Percentiles rank a stretch among this genome's conserved stretches.
These are phyloP conservation scores for Antidorcas marsupialis DNA, from an alignment of 2,113 vertebrate genomes.

Conservation along the genomic window DNA sequence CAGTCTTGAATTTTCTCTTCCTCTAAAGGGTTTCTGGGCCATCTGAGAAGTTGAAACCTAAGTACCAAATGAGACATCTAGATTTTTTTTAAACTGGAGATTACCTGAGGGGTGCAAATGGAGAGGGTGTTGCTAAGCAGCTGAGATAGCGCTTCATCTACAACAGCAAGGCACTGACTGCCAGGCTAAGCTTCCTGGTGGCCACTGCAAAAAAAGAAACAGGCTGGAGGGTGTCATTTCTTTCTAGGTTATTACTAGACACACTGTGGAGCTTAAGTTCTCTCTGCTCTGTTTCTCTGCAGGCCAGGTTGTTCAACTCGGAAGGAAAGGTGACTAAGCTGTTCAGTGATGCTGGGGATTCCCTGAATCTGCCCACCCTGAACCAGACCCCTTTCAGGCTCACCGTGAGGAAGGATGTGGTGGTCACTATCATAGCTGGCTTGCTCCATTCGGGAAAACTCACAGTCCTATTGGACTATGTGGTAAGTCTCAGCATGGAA, in stretches of 20 bases:
- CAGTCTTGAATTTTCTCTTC: not conserved
- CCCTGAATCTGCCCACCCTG: not conserved
- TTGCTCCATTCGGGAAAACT: not conserved
- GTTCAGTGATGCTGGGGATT: not conserved
- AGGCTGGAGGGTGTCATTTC: not conserved
- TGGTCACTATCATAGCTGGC: not conserved
- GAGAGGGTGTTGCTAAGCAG: not conserved
- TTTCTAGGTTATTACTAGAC: not conserved
- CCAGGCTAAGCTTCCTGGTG: not conserved
- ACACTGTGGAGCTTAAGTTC: not conserved
- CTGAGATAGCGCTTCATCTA: not conserved
- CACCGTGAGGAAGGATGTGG: conserved; percentile 16
- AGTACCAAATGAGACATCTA: not conserved
- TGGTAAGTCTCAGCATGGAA: conserved; percentile 25
- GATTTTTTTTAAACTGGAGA: not conserved
- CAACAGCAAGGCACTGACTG: not conserved
- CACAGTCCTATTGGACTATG: not conserved
- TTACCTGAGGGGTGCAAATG: not conserved
- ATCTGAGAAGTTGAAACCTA: not conserved
- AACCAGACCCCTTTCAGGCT: not conserved
- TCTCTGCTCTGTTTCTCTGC: conserved; percentile 9
- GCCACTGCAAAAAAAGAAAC: not conserved
- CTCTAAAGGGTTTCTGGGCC: not conserved
- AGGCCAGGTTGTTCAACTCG: conserved; percentile 48
- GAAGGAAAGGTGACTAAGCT: not conserved